Percentiles rank a stretch among this genome's conserved stretches.
Evolutionary conservation across 2,797 vertebrate species (phyloP).

Genomic region (Lacerta bilineata): DNA sequence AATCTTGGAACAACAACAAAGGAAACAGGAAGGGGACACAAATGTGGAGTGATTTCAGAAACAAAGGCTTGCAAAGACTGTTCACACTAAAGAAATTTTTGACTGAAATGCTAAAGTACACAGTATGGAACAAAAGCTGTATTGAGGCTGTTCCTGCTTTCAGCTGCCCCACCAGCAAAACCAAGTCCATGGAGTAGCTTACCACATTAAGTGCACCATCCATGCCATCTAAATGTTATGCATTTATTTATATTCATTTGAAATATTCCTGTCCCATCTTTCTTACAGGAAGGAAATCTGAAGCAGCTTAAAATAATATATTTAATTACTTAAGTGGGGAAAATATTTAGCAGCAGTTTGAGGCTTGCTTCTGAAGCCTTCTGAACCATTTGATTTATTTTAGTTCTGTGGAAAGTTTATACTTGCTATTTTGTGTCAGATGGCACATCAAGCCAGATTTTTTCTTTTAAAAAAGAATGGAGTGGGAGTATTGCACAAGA

Average conservation of each 20-base stretch:
- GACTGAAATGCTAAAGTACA: neutral
- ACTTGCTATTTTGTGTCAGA: neutral
- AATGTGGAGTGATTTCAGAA: neutral
- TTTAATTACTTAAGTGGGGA: conserved; percentile 30
- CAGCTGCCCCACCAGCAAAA: neutral
- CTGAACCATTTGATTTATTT: neutral
- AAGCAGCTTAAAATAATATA: neutral
- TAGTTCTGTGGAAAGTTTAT: conserved; percentile 18
- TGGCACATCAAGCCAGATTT: neutral
- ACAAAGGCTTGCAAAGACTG: neutral
- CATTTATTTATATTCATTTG: neutral
- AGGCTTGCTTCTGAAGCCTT: neutral
- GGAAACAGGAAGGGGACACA: neutral
- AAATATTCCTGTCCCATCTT: neutral
- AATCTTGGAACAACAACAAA: neutral
- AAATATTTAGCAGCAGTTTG: neutral
- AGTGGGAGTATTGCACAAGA: too few species aligned
- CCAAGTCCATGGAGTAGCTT: neutral
- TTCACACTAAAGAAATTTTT: neutral
- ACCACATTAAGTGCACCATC: neutral
- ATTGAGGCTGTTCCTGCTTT: neutral
- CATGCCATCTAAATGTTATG: neutral
- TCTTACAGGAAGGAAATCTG: neutral
- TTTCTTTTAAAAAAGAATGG: too few species aligned
- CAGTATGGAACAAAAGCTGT: neutral